phyloP scores from a whole-genome alignment of 2,113 vertebrate species.

The Ctenodactylus gundi region DNA sequence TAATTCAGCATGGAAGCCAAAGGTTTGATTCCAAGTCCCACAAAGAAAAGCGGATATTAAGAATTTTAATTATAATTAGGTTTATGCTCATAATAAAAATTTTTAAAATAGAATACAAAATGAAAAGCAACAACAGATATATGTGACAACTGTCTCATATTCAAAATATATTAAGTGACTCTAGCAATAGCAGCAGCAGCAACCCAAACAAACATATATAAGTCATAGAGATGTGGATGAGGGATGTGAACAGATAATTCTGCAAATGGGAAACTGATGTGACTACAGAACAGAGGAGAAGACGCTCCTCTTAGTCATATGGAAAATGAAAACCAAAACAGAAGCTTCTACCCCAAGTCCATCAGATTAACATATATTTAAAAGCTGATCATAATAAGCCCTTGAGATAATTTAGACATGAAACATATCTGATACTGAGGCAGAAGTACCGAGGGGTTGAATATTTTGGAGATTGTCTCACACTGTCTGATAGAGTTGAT shows the following conservation, averaged over 20 bases:
- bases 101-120: neutral
- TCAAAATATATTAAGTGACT: neutral
- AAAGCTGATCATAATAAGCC: neutral
- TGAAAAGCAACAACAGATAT: neutral
- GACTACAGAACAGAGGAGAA: neutral
- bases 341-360: neutral
- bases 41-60: no score
- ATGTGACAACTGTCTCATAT: neutral
- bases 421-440: neutral
- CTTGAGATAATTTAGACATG: neutral
- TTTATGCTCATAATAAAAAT: neutral
- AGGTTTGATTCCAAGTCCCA: no score
- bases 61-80: neutral
- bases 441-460: neutral
- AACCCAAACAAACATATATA: neutral
- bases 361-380: neutral
- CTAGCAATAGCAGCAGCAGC: neutral
- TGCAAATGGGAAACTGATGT: neutral
- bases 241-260: neutral
- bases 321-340: neutral
- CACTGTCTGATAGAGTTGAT: neutral
- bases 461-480: neutral
- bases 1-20: no score
- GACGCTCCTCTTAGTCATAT: neutral
- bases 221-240: neutral